Percentiles rank a stretch among this genome's conserved stretches.
Evolutionary conservation across 2,888 invertebrate species (phyloP).

Genomic region (Amiota minor): DNA sequence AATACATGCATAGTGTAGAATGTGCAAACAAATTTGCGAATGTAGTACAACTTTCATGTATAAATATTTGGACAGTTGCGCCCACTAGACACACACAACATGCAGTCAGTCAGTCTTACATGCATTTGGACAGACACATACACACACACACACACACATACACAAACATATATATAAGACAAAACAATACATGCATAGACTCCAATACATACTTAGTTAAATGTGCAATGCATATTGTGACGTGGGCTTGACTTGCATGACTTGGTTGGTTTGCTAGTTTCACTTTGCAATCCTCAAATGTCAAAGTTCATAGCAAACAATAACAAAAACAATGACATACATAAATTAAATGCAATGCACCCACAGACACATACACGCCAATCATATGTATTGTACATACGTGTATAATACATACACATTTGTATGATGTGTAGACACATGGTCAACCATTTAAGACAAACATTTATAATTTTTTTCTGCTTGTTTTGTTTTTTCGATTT

Average conservation of each 20-base stretch:
- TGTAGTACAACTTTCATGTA: background rate
- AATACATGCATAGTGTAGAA: too few species aligned
- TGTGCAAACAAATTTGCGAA: background rate
- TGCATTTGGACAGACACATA: too few species aligned
- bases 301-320: constrained; percentile 10
- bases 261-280: background rate
- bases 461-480: background rate
- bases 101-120: too few species aligned
- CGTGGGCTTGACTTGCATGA: background rate
- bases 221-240: background rate
- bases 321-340: constrained; percentile 3
- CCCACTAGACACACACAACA: background rate
- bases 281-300: background rate
- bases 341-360: too few species aligned
- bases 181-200: too few species aligned
- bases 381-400: too few species aligned
- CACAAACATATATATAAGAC: too few species aligned
- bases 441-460: background rate
- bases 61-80: background rate
- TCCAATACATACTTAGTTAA: background rate
- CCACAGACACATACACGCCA: background rate
- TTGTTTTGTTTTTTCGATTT: background rate
- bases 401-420: too few species aligned
- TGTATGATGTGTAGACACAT: too few species aligned
- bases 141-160: too few species aligned